Conservation (phyloP, 2,113 vertebrate species). For the Macrotis lagotis region DNA sequence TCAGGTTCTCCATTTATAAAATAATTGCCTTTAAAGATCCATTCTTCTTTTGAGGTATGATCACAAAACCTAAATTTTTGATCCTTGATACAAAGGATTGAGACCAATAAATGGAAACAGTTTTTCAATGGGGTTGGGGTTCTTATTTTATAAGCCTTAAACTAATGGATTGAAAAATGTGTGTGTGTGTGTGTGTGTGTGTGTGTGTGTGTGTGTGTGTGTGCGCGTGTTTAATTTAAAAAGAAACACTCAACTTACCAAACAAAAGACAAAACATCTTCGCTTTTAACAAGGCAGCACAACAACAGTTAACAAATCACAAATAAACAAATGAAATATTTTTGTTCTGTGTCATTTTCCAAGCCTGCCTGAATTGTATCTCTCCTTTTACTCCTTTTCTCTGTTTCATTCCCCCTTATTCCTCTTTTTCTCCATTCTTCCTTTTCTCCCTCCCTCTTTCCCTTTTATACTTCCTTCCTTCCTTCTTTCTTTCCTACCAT, state of each 20-base stretch:
- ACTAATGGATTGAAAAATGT: not conserved
- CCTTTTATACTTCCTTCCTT: not conserved
- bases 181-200: too few species aligned
- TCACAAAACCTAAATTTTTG: not conserved
- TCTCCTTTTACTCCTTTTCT: not conserved
- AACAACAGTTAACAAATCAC: too few species aligned
- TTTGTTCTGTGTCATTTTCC: too few species aligned
- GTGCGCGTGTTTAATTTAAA: not conserved
- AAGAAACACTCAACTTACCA: not conserved
- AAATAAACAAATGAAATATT: too few species aligned
- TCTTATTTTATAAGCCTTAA: not conserved
- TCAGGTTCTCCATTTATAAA: not conserved
- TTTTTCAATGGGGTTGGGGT: too few species aligned
- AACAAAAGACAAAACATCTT: not conserved
- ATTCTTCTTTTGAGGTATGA: not conserved
- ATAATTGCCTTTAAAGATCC: not conserved
- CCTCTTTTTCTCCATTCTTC: not conserved
- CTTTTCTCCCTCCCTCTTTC: not conserved
- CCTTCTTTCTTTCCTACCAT: not conserved
- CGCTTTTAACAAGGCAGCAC: not conserved
- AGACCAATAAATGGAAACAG: not conserved
- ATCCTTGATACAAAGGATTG: not conserved
- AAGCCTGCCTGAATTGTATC: not conserved
- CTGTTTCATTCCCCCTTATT: not conserved
- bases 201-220: too few species aligned